Evolutionary conservation across 1,140 invertebrate species (phyloP).

Genomic region (Hormaphis cornu): DNA sequence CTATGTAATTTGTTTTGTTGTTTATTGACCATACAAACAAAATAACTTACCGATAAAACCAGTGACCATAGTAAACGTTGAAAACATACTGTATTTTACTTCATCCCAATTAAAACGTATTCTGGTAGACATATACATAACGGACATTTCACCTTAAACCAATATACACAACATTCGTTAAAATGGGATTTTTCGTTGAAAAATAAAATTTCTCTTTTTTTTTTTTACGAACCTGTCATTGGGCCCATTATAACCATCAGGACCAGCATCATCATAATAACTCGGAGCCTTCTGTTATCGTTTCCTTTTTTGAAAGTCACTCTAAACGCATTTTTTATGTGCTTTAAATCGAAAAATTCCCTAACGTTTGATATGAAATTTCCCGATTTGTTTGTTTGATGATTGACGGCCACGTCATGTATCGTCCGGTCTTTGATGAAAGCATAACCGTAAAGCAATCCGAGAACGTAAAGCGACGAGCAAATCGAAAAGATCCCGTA

Average conservation of each 20-base stretch:
- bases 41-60: conserved; percentile 58
- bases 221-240: conserved; percentile 60
- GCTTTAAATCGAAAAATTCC: conserved; percentile 63
- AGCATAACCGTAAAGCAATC: conserved; percentile 59
- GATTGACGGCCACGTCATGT: not conserved
- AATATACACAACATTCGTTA: too few relatives aligned
- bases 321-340: conserved; percentile 61
- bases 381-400: conserved; percentile 33
- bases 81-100: conserved; percentile 72
- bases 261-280: conserved; percentile 64
- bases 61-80: conserved; percentile 67
- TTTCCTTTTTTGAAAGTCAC: conserved; percentile 65
- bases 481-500: conserved; percentile 69
- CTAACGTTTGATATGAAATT: conserved; percentile 38
- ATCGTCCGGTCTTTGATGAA: conserved; percentile 50
- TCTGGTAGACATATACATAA: conserved; percentile 68
- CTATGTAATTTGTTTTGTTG: too few relatives aligned
- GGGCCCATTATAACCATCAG: conserved; percentile 75
- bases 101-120: conserved; percentile 77
- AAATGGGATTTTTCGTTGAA: too few relatives aligned
- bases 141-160: conserved; percentile 65
- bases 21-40: not conserved
- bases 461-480: conserved; percentile 58
- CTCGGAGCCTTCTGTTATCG: conserved; percentile 57
- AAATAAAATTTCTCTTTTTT: too few relatives aligned